Conservation (phyloP, 2,797 vertebrate species). For the Luscinia luscinia region DNA sequence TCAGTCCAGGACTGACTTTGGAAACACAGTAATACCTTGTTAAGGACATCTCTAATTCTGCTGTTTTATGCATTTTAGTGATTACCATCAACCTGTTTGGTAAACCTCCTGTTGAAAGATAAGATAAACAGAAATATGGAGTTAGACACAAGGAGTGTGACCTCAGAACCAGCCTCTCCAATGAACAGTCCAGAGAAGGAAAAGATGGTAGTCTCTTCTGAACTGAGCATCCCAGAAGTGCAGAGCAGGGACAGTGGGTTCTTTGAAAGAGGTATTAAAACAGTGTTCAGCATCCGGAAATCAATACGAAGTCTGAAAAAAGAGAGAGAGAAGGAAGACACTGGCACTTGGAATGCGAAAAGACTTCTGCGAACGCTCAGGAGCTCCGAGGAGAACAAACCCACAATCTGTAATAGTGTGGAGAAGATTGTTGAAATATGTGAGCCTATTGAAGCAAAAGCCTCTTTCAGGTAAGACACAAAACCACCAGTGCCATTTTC, state of each 20-base stretch:
- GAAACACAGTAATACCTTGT: not conserved
- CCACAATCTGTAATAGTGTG: accelerated
- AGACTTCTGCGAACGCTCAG: not conserved
- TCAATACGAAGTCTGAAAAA: not conserved
- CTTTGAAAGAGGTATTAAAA: slow-evolving; percentile 35
- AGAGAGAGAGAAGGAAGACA: slow-evolving; percentile 14
- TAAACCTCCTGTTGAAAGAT: not conserved
- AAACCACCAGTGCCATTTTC: not conserved
- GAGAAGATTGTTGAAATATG: not conserved
- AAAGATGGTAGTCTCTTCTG: not conserved
- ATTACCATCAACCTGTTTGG: not conserved
- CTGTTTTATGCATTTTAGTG: not conserved
- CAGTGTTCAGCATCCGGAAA: slow-evolving; percentile 7
- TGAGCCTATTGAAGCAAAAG: slow-evolving; percentile 20
- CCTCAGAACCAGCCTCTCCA: not conserved
- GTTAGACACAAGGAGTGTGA: not conserved
- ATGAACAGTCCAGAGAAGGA: not conserved
- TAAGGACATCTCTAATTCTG: not conserved
- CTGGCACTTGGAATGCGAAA: not conserved
- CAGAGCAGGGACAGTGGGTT: not conserved
- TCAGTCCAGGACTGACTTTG: not conserved
- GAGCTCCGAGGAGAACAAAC: not conserved
- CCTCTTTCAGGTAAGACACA: slow-evolving; percentile 62
- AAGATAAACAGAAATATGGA: not conserved
- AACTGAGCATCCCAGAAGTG: not conserved